phyloP scores from a whole-genome alignment of 2,888 invertebrate species.

The Sphecodes monilicornis region DNA sequence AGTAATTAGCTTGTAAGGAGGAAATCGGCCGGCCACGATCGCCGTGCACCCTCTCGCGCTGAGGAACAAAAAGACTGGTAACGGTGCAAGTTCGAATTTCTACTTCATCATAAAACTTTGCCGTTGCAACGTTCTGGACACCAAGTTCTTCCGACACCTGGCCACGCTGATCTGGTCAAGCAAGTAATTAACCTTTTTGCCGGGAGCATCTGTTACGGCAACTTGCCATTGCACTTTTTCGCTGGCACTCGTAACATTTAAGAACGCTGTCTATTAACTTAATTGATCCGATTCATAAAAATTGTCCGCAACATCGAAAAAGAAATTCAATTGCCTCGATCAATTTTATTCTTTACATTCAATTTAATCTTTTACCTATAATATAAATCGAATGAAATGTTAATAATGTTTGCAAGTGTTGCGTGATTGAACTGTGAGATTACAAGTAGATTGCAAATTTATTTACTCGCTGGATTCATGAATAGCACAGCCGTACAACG shows the following conservation, averaged over 20 bases:
- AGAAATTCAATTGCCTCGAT: not conserved
- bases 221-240: constrained; percentile 3
- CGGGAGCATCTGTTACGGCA: constrained; percentile 9
- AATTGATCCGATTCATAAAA: not conserved
- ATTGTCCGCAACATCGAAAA: not conserved
- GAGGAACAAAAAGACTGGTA: not conserved
- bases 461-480: not conserved
- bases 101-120: constrained; percentile 13
- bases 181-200: constrained; percentile 23
- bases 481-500: not conserved
- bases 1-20: constrained; percentile 17
- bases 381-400: not conserved
- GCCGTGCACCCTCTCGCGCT: not conserved
- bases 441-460: not conserved
- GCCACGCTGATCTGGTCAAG: constrained; percentile 6
- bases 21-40: not conserved
- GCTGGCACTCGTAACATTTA: not conserved
- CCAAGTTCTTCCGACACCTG: constrained; percentile 12
- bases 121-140: constrained; percentile 12
- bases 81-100: constrained; percentile 16
- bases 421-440: not conserved
- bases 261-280: not conserved
- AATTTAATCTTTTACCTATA: not conserved
- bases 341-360: not conserved
- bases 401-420: not conserved